Conservation (phyloP, 30 jellyfish, hydroid and myxozoan species). For the Mastigias papua region DNA sequence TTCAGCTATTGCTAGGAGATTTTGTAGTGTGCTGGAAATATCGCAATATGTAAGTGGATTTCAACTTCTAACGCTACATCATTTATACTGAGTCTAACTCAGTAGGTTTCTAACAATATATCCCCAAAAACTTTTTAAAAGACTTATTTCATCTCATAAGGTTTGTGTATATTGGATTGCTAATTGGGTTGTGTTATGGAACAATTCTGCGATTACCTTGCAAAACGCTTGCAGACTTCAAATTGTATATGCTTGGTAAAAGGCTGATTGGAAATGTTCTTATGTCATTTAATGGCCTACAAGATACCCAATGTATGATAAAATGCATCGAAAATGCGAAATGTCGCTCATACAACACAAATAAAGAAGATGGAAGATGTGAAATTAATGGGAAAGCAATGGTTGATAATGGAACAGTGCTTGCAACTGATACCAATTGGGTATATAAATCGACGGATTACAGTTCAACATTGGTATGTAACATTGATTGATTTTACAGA, state of each 20-base stretch:
- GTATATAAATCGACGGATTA: neutral
- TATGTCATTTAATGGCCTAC: neutral
- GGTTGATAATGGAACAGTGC: neutral
- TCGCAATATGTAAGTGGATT: no score
- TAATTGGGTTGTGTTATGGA: no score
- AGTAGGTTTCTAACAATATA: no score
- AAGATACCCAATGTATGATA: neutral
- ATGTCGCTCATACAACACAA: neutral
- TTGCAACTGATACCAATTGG: neutral
- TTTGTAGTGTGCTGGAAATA: no score
- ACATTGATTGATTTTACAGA: no score
- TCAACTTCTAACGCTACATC: no score
- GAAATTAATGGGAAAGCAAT: neutral
- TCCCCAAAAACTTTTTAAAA: no score
- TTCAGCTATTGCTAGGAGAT: no score
- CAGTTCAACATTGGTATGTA: neutral
- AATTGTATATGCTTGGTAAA: neutral
- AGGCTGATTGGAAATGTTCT: neutral
- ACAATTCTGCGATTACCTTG: slow-evolving; percentile 2
- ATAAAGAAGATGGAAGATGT: neutral
- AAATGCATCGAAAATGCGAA: neutral
- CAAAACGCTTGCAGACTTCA: neutral
- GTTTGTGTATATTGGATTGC: no score
- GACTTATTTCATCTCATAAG: no score
- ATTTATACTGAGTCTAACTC: no score